Evolutionary conservation across 2,113 vertebrate genomes (phyloP).

Genomic region (Sakesphorus luctuosus): DNA sequence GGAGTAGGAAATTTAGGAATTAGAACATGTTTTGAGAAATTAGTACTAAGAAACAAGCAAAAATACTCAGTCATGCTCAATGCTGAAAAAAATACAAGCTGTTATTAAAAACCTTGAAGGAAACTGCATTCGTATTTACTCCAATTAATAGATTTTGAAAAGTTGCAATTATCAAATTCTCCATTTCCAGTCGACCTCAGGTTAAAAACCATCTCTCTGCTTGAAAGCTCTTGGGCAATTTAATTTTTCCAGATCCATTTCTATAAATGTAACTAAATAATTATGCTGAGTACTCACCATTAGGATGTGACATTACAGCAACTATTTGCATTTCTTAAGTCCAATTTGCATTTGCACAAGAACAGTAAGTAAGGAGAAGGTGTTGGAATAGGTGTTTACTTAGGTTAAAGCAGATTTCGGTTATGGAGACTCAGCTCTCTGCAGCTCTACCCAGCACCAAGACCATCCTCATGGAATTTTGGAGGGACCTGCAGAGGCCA

Average conservation of each 20-base stretch:
- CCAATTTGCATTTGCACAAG: not conserved
- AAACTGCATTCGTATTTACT: not conserved
- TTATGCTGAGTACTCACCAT: not conserved
- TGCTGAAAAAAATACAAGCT: not conserved
- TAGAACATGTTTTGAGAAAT: not conserved
- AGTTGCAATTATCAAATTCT: not conserved
- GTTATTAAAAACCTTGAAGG: not conserved
- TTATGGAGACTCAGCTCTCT: not conserved
- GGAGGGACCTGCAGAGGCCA: not conserved
- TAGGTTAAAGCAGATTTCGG: not conserved
- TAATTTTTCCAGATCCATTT: not conserved
- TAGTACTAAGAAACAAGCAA: not conserved
- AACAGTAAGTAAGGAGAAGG: not conserved
- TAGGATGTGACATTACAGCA: not conserved
- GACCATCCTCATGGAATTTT: not conserved
- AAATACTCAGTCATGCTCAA: not conserved
- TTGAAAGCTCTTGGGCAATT: not conserved
- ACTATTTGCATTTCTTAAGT: not conserved
- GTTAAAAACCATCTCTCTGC: not conserved
- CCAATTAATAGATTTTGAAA: not conserved
- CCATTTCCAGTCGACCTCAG: not conserved
- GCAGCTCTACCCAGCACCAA: not conserved
- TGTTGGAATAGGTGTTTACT: not conserved
- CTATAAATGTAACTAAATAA: not conserved
- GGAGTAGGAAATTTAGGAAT: not conserved